Evolutionary conservation across 2,113 vertebrate species (phyloP), one percentile per base, ranked within the genome.

Genomic region (Sceloporus tristichus): DNA sequence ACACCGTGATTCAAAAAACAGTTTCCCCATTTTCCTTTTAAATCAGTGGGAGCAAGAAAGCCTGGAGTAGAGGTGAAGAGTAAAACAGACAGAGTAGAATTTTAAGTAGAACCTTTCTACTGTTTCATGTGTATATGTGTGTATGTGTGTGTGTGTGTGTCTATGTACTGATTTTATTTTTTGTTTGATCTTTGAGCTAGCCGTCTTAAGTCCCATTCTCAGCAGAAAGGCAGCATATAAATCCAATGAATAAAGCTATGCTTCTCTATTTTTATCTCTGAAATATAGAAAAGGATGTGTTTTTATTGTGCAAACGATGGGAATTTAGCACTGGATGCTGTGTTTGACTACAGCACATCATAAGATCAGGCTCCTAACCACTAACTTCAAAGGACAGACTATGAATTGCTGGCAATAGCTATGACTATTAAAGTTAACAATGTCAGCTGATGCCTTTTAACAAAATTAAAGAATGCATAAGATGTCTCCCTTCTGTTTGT

Each of bases 361-460:
- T 85, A 56, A 85, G 71, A 75, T 74, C 83, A 75, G 83, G 71
- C 83, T 75, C 83, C 73, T 85, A 85, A 85, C 71, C 34, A 38
- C 83, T 38, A 75, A 85, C 83, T 85, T 85, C 83, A 85, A 85
- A 75, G 83, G 71, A 54, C 7, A 75, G 54, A 5, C 83, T 27
- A 68, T 82, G 71, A 75, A 85, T 85, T 85, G 54, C 75, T 85
- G 83, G 83, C 83, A 85, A 75, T 25, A 14, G 27, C 34, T 85
- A 38, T 0, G 56, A 56, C 83, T 85, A 34, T 85, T 75, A 85
- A 85, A 62, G 54, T 85, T 59, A 75, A 53, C 74, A 75, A 74
- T 40, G 73, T 59, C 83, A 38, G 71, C 83, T 75, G 83, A 38
- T 75, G 83, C 71, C 73, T 75, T 53, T 75, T 75, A 75, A 85